A percentile compares a stretch with the other conserved stretches of the same genome.
Conservation (phyloP, 2,113 vertebrate genomes). For the Potamarius usumacintae region DNA sequence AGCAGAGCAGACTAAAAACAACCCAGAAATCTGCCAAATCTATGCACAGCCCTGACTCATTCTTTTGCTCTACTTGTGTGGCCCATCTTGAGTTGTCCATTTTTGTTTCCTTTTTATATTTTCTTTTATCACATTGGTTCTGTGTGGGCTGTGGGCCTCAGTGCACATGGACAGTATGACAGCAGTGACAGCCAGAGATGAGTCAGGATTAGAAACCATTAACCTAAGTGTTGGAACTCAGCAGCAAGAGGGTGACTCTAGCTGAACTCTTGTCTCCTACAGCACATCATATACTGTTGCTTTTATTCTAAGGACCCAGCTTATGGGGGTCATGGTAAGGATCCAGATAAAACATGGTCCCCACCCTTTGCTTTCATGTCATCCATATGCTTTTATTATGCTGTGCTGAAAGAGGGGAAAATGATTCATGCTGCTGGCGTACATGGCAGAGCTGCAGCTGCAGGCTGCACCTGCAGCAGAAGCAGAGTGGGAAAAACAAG, state of each 20-base stretch:
- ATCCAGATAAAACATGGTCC: slow-evolving; percentile 53
- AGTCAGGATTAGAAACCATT: slow-evolving; percentile 45
- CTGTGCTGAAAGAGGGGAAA: slow-evolving; percentile 59
- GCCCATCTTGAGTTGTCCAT: slow-evolving; percentile 18
- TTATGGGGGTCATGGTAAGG: slow-evolving; percentile 53
- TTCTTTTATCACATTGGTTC: slow-evolving; percentile 20
- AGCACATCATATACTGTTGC: slow-evolving; percentile 4
- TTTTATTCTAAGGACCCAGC: slow-evolving; percentile 46
- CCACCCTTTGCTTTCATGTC: slow-evolving; percentile 52
- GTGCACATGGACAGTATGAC: slow-evolving; percentile 44
- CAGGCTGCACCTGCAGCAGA: slow-evolving; percentile 71
- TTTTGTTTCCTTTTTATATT: slow-evolving; percentile 13
- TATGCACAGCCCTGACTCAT: slow-evolving; percentile 20
- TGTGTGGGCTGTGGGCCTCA: slow-evolving; percentile 34
- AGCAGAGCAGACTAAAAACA: slow-evolving; percentile 33
- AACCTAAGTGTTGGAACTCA: slow-evolving; percentile 24
- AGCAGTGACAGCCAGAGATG: slow-evolving; percentile 40
- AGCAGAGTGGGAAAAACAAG: slow-evolving; percentile 63
- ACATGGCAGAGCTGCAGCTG: slow-evolving; percentile 70
- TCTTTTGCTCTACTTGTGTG: slow-evolving; percentile 47
- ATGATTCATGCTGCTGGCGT: slow-evolving; percentile 71
- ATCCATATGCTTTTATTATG: slow-evolving; percentile 64
- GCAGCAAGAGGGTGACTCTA: slow-evolving; percentile 22
- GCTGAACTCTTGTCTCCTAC: slow-evolving; percentile 17
- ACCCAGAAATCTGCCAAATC: slow-evolving; percentile 1